Evolutionary conservation across 1,140 invertebrate species (phyloP), one percentile per base, ranked within the genome.

Genomic region (Nautilus pompilius): DNA sequence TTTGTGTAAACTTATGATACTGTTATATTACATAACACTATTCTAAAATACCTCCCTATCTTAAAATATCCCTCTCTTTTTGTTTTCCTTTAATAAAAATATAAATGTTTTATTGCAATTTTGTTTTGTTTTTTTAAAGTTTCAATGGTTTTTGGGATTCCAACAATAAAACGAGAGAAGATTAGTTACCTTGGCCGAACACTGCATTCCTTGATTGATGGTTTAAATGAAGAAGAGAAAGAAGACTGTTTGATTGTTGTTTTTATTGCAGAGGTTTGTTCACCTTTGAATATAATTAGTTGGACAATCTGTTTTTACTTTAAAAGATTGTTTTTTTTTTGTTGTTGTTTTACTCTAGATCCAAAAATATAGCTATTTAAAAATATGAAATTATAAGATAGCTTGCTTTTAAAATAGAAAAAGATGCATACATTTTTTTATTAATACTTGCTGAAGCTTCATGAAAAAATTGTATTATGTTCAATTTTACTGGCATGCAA

Each of bases 151-250:
- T 84, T 97, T 26, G 95, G 93, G 17, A 86, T 91, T 30, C 95
- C 95, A 0, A 97, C 94, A 0, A 95, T 97, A 0, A 90, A 89
- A 71, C 84, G 95, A 51, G 91, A 93, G 63, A 90, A 92, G 65
- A 92, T 96, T 73, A 92, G 87, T 66, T 98, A 98, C 81, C 85
- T 98, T 28, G 84, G 94, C 75, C 86, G 90, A 20, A 96, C 95
- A 0, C 79, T 97, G n/a, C 88, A 91, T 72, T 95, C 94, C 81
- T 82, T 98, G 3, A 83, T 98, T 24, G 87, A 89, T 65, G 89
- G 89, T 55, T 90, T 97, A 89, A 89, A 84, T 56, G 82, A 87
- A 17, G 84, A 87, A 30, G 94, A 98, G 74, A 85, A 87, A 48
- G 87, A 89, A 29, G 90, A 95, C 71, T 89, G 90, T 2, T 79